Percentiles rank a stretch among this genome's conserved stretches.
Conservation (phyloP, 2,113 vertebrate genomes). For the Podiceps cristatus region DNA sequence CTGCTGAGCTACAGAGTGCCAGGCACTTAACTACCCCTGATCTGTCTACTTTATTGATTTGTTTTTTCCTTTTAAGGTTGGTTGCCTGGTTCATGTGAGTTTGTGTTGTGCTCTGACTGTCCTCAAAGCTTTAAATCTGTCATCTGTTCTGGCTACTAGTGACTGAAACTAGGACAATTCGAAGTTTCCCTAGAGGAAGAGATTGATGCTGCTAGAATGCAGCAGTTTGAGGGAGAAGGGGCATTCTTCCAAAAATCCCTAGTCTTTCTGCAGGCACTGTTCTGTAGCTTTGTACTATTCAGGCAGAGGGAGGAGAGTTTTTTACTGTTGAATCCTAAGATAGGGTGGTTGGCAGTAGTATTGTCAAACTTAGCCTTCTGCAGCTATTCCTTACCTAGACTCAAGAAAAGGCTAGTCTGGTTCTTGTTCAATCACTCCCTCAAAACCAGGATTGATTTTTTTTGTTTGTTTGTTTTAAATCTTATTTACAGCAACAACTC, state of each 20-base stretch:
- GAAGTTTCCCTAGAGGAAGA: neutral
- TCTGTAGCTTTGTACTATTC: neutral
- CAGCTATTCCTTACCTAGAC: neutral
- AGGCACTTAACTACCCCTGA: neutral
- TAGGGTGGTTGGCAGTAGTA: neutral
- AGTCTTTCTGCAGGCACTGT: neutral
- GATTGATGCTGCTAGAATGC: neutral
- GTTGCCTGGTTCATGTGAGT: constrained; percentile 7
- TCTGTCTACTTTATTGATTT: constrained; percentile 17
- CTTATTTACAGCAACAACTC: neutral
- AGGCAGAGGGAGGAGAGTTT: neutral
- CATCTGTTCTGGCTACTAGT: neutral
- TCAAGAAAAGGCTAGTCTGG: neutral
- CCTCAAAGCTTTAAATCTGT: constrained; percentile 1
- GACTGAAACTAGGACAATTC: neutral
- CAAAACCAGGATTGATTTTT: neutral
- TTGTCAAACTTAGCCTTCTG: neutral
- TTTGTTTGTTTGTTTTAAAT: neutral
- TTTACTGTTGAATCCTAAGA: neutral
- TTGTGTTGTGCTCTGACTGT: neutral
- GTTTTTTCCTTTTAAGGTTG: constrained; percentile 19
- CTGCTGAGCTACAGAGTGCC: neutral
- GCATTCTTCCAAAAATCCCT: neutral
- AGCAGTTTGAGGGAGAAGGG: neutral
- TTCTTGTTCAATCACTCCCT: neutral